A percentile compares a stretch with the other conserved stretches of the same genome.
These are phyloP conservation scores for Drosophila nr. perissopoda DNA, from an alignment of 2,888 invertebrate genomes.

Conservation along the genomic window DNA sequence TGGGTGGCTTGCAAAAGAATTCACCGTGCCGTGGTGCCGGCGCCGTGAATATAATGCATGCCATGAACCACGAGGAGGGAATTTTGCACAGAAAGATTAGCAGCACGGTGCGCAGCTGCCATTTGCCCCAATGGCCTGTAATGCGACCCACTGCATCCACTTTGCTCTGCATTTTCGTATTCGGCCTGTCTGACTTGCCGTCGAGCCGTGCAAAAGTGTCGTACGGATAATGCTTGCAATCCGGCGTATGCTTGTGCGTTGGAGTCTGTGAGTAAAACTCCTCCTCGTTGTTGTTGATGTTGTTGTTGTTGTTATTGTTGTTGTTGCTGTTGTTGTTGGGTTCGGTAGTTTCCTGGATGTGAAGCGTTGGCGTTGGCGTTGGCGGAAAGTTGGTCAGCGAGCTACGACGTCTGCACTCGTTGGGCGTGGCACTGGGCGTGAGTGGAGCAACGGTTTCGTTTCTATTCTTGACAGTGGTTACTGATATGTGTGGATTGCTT, in stretches of 20 bases:
- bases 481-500: conserved; percentile 6
- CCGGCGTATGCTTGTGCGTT: conserved; percentile 54
- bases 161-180: conserved; percentile 82
- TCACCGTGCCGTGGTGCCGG: conserved; percentile 85
- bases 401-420: conserved; percentile 71
- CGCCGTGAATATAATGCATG: conserved; percentile 86
- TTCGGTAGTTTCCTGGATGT: conserved; percentile 23
- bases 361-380: conserved; percentile 22
- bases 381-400: conserved; percentile 57
- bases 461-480: conserved; percentile 35
- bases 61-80: conserved; percentile 86
- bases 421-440: conserved; percentile 19
- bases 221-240: conserved; percentile 78
- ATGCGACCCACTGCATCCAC: conserved; percentile 85
- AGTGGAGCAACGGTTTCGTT: conserved; percentile 11
- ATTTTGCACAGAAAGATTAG: conserved; percentile 85
- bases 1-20: conserved; percentile 85
- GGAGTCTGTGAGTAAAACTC: conserved; percentile 49
- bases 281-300: conserved; percentile 49
- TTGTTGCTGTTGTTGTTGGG: conserved; percentile 39
- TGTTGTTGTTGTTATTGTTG: conserved; percentile 48
- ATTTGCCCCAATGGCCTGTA: conserved; percentile 85
- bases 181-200: conserved; percentile 72
- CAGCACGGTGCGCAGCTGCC: conserved; percentile 85
- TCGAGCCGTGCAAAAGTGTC: conserved; percentile 81